Percentiles rank a stretch among this genome's conserved stretches.
These are phyloP conservation scores for Hydropsyche tenuis DNA, from an alignment of 1,140 invertebrate genomes.

Conservation along the genomic window DNA sequence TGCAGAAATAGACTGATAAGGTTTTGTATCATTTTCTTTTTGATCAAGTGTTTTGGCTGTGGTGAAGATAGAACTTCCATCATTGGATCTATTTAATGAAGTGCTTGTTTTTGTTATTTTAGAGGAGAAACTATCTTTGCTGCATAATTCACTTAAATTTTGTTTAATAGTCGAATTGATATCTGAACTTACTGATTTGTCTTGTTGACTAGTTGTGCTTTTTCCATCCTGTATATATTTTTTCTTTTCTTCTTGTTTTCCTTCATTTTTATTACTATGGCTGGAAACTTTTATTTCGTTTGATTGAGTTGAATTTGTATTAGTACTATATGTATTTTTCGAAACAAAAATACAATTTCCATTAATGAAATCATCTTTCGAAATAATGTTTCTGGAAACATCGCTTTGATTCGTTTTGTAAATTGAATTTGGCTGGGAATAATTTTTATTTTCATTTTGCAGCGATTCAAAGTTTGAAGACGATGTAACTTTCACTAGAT, in stretches of 20 bases:
- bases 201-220: background rate
- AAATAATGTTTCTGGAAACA: background rate
- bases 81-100: conserved; percentile 23
- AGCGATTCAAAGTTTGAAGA: conserved; percentile 15
- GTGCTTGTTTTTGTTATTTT: conserved; percentile 4
- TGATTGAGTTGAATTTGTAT: background rate
- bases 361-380: background rate
- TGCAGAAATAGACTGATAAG: conserved; percentile 46
- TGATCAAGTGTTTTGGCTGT: conserved; percentile 42
- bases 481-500: conserved; percentile 24
- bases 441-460: background rate
- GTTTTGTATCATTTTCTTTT: conserved; percentile 39
- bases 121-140: background rate
- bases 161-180: too few species aligned
- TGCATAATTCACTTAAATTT: background rate
- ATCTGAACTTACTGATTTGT: background rate
- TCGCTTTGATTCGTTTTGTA: background rate
- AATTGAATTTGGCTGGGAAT: background rate
- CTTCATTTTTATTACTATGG: background rate
- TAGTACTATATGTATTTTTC: background rate
- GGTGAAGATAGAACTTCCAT: conserved; percentile 46
- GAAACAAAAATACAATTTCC: background rate
- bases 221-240: background rate
- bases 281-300: background rate
- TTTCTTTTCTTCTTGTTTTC: background rate